Base-by-base conservation (phyloP, 2,888 invertebrate species). In the Boloria euphrosyne region DNA sequence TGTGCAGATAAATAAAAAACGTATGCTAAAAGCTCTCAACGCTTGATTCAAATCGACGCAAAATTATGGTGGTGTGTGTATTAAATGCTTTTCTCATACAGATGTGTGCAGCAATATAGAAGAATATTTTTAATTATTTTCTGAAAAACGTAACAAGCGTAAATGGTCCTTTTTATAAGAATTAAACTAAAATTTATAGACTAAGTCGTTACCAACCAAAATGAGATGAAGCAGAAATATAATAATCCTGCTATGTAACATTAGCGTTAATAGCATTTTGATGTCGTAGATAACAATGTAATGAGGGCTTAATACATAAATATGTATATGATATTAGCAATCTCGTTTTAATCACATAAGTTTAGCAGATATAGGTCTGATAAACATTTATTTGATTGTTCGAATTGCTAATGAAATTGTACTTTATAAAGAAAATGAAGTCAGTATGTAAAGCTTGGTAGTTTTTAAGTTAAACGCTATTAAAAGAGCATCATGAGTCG, bases 401-500 rank as follows among this genome's bases (percentile, higher is more conserved):
- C 16, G 50, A 44, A 46, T 31, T 52, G 49, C 53, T 72, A 74
- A 73, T 73, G 73, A 72, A 71, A 71, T 75, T 71, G 75, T 73
- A 74, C 72, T 74, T 72, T 73, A 73, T 76, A 74, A 78, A 78
- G 74, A 75, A 78, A 81, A 80, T 78, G 71, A 75, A 80, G 75
- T 78, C 80, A 74, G 75, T 76, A 73, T 77, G 75, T 76, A 72
- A 69, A 72, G 68, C 69, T 65, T 62, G 68, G 69, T 70, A 72
- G 68, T 76, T 76, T 78, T 79, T 79, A 76, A 77, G 72, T 77
- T 74, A 72, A 77, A 78, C 71, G 75, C 76, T 77, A 77, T 81
- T 80, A 83, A 81, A 83, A 78, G 75, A 77, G 74, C 76, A 77
- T 75, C 73, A 77, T 70, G 66, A 72, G 72, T 59, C 68, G 66